phyloP scores from a whole-genome alignment of 1,140 invertebrate species.

The Aleiodes sp. region DNA sequence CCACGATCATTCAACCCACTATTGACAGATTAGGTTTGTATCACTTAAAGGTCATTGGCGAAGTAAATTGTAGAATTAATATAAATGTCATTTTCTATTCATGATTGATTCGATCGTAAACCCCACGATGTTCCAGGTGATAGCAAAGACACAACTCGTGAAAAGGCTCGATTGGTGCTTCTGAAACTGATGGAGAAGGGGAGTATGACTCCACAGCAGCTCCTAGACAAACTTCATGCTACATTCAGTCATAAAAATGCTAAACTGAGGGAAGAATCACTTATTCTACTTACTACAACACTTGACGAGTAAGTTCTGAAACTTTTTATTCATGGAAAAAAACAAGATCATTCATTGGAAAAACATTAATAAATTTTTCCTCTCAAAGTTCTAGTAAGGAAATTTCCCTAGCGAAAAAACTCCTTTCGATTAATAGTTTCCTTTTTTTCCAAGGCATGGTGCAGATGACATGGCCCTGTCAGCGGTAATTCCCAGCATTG shows the following conservation, averaged over 20 bases:
- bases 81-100: conserved; percentile 22
- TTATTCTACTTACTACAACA: conserved; percentile 80
- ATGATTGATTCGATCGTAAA: no score
- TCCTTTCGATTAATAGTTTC: no score
- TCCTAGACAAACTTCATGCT: conserved; percentile 80
- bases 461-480: conserved; percentile 82
- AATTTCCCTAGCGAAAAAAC: no score
- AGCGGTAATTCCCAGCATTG: conserved; percentile 83
- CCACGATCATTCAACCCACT: conserved; percentile 84
- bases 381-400: no score
- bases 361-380: conserved; percentile 16
- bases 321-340: neutral
- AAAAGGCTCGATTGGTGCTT: conserved; percentile 82
- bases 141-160: conserved; percentile 84
- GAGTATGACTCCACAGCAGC: conserved; percentile 79
- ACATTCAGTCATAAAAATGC: conserved; percentile 88
- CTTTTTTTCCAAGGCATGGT: conserved; percentile 76
- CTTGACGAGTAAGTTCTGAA: conserved; percentile 84
- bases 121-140: conserved; percentile 72
- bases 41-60: neutral
- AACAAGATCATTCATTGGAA: neutral
- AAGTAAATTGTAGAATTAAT: neutral
- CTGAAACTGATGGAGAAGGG: conserved; percentile 82
- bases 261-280: conserved; percentile 85
- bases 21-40: conserved; percentile 78